A percentile compares a stretch with the other conserved stretches of the same genome.
These are phyloP conservation scores for Mobula hypostoma DNA, from an alignment of 2,113 vertebrate species.

Conservation along the genomic window DNA sequence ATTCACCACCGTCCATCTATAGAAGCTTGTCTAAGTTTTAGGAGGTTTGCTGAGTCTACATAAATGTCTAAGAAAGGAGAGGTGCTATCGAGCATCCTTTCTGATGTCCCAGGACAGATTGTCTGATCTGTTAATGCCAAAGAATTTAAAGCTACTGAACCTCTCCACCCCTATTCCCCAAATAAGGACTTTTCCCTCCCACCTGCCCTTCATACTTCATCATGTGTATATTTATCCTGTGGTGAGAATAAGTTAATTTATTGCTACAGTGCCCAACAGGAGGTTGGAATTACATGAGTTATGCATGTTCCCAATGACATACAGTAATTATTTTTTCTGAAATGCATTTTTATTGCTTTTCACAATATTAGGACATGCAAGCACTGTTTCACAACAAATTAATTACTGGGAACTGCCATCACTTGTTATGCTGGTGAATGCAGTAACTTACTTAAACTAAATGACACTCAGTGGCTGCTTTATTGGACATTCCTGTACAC, in stretches of 20 bases:
- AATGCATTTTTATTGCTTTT: background rate
- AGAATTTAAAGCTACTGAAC: too few species aligned
- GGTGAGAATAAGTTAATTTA: background rate
- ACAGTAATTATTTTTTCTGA: background rate
- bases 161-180: too few species aligned
- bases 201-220: background rate
- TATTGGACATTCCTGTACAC: too few species aligned
- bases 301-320: background rate
- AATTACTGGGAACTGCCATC: background rate
- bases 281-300: background rate
- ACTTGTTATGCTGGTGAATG: background rate
- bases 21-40: too few species aligned
- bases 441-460: background rate
- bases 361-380: background rate
- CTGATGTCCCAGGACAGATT: too few species aligned
- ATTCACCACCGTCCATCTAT: background rate
- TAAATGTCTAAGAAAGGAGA: too few species aligned
- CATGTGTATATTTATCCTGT: background rate
- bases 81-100: too few species aligned
- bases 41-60: too few species aligned
- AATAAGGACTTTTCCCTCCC: background rate
- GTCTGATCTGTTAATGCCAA: too few species aligned
- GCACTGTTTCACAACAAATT: background rate
- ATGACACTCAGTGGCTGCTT: background rate
- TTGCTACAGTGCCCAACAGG: background rate